These are phyloP conservation scores for Elymnias hypermnestra DNA, from an alignment of 1,140 invertebrate genomes.

Conservation along the genomic window DNA sequence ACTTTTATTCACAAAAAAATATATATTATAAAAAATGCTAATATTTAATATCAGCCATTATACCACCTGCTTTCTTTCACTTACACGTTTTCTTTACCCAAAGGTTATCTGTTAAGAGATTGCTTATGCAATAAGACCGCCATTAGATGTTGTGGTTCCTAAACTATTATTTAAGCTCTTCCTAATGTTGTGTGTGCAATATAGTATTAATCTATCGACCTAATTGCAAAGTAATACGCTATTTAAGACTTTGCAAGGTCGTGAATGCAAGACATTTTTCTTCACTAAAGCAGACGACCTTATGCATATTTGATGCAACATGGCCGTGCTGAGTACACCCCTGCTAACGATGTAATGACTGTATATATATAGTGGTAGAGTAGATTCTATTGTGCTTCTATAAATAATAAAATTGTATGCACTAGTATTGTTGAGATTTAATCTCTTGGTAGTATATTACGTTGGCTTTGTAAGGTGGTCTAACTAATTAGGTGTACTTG, in stretches of 20 bases:
- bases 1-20: no score
- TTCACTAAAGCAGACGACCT: slow-evolving; percentile 42
- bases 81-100: no score
- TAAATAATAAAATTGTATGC: slow-evolving; percentile 25
- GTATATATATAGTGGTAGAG: slow-evolving; percentile 13
- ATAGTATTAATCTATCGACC: neutral
- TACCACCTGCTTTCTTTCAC: no score
- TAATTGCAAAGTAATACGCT: slow-evolving; percentile 32
- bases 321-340: slow-evolving; percentile 11
- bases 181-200: no score
- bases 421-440: slow-evolving; percentile 19
- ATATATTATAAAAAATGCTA: no score
- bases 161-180: neutral
- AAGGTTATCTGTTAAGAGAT: no score
- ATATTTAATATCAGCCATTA: no score
- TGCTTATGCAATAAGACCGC: neutral
- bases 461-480: slow-evolving; percentile 25
- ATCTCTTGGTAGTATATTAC: slow-evolving; percentile 16
- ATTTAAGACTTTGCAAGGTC: slow-evolving; percentile 37
- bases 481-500: slow-evolving; percentile 29
- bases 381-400: slow-evolving; percentile 19
- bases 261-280: slow-evolving; percentile 48
- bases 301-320: slow-evolving; percentile 52
- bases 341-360: no score
- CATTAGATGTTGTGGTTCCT: neutral